Base-by-base conservation (phyloP, 1,140 invertebrate genomes). In the Diachasma alloeum region DNA sequence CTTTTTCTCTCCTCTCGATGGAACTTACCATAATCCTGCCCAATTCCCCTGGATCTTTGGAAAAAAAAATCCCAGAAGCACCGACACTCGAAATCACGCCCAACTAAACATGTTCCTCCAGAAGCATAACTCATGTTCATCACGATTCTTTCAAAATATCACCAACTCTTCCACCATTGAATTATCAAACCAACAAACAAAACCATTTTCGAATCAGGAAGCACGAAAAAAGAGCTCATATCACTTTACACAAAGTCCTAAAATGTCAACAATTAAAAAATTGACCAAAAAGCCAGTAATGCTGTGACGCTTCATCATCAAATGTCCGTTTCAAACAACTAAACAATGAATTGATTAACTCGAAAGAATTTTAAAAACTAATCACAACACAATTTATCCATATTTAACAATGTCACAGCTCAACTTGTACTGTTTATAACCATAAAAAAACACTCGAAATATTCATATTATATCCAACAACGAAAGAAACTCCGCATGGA, bases 371-470 rank as follows among this genome's bases (percentile, higher is more conserved):
- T 53, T 53, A 53, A 63, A 63, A 63, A 63, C 19, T 17, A 17
- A 53, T 63, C 59, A 63, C 59, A 63, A 26, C 59, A 63, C 59
- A 63, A 63, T 63, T 63, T 63, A n/a, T 22, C 19, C 48, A 53
- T 63, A 63, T 24, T 59, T 63, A 63, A 13, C 48, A 15, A 53
- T 26, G 24, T 63, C 59, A 63, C 59, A 63, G 59, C 48, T 26
- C 5, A 63, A 26, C 24, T 63, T 63, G 48, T 63, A 63, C 59
- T 59, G 22, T 59, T 59, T 59, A 3, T 59, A 59, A 59, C 9
- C 17, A 59, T n/a, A 26, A 63, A 63, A 63, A 63, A 63, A 1
- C 59, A 63, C 59, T 26, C 0, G 11, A 63, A 63, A 63, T 63
- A 8, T 63, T 63, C 31, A 31, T 15, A 46, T 15, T n/a, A n/a